Conservation (phyloP, 2,113 vertebrate species). For the Corynorhinus townsendii region DNA sequence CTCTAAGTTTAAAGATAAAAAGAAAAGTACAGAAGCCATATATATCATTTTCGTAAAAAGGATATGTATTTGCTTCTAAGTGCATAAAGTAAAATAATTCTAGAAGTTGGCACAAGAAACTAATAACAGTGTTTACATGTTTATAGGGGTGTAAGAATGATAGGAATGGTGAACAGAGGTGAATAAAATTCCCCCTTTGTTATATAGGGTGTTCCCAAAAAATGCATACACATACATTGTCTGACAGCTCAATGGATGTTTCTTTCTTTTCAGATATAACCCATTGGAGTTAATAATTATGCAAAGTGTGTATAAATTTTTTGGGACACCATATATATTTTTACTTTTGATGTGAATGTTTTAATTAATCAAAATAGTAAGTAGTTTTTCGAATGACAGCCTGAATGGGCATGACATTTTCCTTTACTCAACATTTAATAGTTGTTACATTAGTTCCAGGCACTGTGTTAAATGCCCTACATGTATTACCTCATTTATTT, state of each 20-base stretch:
- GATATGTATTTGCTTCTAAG: neutral
- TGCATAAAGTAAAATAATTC: constrained; percentile 15
- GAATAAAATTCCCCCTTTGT: neutral
- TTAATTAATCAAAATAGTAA: constrained; percentile 6
- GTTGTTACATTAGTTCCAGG: neutral
- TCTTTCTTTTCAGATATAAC: no score
- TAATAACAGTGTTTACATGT: neutral
- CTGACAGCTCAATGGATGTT: no score
- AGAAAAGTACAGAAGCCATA: neutral
- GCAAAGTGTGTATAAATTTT: no score
- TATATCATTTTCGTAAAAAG: constrained; percentile 1
- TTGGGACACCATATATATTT: neutral
- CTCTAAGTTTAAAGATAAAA: neutral
- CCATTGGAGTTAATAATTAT: no score
- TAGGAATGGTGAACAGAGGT: neutral
- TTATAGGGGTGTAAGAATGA: neutral
- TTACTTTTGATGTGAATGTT: constrained; percentile 7
- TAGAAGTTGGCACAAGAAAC: neutral
- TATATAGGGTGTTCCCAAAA: no score
- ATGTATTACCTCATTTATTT: neutral
- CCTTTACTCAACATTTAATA: neutral
- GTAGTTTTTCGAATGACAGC: neutral
- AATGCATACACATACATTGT: no score
- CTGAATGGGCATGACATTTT: neutral
- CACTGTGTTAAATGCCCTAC: neutral